A percentile compares a stretch with the other conserved stretches of the same genome.
Conservation (phyloP, 2,797 vertebrate species). For the Menidia menidia region DNA sequence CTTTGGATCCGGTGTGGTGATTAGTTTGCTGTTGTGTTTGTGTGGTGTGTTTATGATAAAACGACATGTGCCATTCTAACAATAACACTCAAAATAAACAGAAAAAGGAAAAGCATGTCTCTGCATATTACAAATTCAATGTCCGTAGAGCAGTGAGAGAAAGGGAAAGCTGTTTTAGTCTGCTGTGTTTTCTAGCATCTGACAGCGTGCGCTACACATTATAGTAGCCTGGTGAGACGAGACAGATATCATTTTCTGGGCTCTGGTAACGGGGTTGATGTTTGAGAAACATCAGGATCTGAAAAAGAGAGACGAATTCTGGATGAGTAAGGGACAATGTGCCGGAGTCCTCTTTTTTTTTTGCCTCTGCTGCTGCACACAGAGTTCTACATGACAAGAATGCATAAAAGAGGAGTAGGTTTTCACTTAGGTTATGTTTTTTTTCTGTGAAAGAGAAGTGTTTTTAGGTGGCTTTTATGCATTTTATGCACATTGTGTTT, state of each 20-base stretch:
- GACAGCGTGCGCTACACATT: background rate
- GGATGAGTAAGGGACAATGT: conserved; percentile 26
- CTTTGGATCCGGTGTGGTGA: conserved; percentile 1
- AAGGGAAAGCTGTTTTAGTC: conserved; percentile 10
- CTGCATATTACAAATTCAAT: conserved; percentile 6
- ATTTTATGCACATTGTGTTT: conserved; percentile 47
- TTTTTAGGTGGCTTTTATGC: conserved; percentile 47
- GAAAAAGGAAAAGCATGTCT: conserved; percentile 11
- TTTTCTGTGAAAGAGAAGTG: conserved; percentile 15
- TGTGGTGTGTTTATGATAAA: conserved; percentile 6
- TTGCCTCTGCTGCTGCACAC: conserved; percentile 1
- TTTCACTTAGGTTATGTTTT: conserved; percentile 35
- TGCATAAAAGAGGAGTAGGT: conserved; percentile 12
- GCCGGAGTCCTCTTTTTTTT: conserved; percentile 12
- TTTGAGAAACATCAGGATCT: conserved; percentile 18
- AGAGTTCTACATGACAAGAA: conserved; percentile 27
- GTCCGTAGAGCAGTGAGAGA: background rate
- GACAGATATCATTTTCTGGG: conserved; percentile 13
- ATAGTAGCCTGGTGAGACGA: conserved; percentile 3
- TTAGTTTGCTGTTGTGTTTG: background rate
- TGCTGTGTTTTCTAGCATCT: conserved; percentile 9
- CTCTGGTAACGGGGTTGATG: conserved; percentile 13
- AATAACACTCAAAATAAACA: conserved; percentile 11
- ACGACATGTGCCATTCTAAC: background rate
- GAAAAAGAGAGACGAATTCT: conserved; percentile 3